Percentiles rank a stretch among this genome's conserved stretches.
Conservation (phyloP, 2,888 invertebrate species). For the Apocheima hispidaria region DNA sequence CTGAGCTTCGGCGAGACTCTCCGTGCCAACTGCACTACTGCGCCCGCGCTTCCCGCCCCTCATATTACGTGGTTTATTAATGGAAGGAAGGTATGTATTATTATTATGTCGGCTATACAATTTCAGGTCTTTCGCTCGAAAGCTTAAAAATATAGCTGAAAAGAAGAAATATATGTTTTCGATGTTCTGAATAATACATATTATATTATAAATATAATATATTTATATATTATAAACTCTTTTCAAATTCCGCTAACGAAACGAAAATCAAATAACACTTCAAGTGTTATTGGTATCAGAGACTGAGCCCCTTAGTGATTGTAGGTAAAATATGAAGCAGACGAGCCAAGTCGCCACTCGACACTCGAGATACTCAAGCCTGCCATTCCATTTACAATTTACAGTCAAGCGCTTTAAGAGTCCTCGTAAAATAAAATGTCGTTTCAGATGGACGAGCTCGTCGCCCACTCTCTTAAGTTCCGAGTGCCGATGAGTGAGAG, state of each 20-base stretch:
- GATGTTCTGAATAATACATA: no score
- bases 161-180: no score
- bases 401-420: constrained; percentile 38
- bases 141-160: no score
- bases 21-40: constrained; percentile 86
- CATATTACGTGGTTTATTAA: constrained; percentile 93
- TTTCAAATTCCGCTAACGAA: not conserved
- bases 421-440: constrained; percentile 43
- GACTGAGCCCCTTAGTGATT: constrained; percentile 9
- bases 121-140: no score
- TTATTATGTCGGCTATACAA: not conserved
- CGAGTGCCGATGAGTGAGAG: constrained; percentile 74
- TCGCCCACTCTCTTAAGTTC: constrained; percentile 78
- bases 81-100: constrained; percentile 87
- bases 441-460: constrained; percentile 75
- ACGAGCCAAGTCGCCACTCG: constrained; percentile 35
- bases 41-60: constrained; percentile 90
- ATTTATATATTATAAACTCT: not conserved
- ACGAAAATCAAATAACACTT: constrained; percentile 6
- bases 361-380: constrained; percentile 34
- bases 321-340: constrained; percentile 37
- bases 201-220: no score
- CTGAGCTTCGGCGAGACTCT: constrained; percentile 78
- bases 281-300: constrained; percentile 13
- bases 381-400: constrained; percentile 36